Evolutionary conservation across 2,113 vertebrate genomes (phyloP), one percentile per base, ranked within the genome.

Genomic region (Oryzias curvinotus): DNA sequence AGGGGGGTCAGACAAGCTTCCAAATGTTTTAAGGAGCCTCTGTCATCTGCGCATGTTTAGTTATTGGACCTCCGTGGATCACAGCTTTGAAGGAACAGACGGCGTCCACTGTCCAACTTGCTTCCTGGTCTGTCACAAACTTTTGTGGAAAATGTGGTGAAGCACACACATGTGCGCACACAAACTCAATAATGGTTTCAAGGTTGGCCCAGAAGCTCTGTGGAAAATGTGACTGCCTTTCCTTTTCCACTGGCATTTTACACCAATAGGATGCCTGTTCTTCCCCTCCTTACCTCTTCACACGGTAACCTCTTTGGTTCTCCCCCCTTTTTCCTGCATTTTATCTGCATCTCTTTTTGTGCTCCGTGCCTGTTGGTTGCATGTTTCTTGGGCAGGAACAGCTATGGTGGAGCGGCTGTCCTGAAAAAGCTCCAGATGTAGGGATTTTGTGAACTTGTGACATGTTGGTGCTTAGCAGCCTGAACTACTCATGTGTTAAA

Each of bases 61-160:
- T 3, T 6, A 12, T 36, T 36, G 36, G 43, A 3, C 15, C 44
- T 45, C 3, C 14, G 16, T 16, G 51, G 56, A 52, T 5, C 36
- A 18, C 10, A 48, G 41, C 14, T 55, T 71, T 66, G 62, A 5
- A 63, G 28, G 69, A 50, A 18, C 59, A 14, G 19, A 58, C 57
- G 44, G 5, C 48, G 47, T 69, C 52, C 59, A 67, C 57, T 72
- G 80, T 83, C 78, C 81, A 68, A 70, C 75, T n/a, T 2, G 72
- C 51, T 75, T 85, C 81, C 85, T 80, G 73, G 26, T 63, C 66
- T 42, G 54, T 88, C 84, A 85, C 85, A 85, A 77, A 84, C 85
- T 84, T 84, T 87, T 84, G 85, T 89, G 87, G 85, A 87, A 89
- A 87, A 87, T 84, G 60, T 84, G 85, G 83, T 87, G 83, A 88